Evolutionary conservation across 2,797 vertebrate species (phyloP).

Genomic region (Tangara arthus): DNA sequence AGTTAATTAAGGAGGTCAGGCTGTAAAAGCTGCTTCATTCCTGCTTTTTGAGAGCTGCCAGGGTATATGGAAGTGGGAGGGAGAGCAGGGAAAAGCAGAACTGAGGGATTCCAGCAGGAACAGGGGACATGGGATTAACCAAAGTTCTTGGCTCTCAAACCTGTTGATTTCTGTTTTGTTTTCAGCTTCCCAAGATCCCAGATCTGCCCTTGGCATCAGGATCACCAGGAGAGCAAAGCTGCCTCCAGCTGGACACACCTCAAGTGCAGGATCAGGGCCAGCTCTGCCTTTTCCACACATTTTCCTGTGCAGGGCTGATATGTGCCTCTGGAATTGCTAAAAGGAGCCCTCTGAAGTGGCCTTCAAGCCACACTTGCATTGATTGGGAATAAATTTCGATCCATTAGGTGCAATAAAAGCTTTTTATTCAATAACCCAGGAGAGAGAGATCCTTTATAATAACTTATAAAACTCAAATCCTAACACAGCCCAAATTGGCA

Average conservation of each 20-base stretch:
- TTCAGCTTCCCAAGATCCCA: neutral
- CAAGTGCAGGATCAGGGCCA: neutral
- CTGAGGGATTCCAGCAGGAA: neutral
- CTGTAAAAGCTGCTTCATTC: slow-evolving; percentile 26
- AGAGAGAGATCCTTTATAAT: neutral
- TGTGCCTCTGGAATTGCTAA: neutral
- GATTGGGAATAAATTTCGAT: neutral
- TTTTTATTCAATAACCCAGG: neutral
- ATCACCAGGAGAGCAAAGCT: neutral
- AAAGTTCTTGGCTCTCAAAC: neutral
- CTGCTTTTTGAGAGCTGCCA: neutral
- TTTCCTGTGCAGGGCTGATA: neutral
- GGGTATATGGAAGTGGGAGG: neutral
- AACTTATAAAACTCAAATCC: neutral
- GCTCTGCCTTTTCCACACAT: neutral
- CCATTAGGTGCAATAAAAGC: neutral
- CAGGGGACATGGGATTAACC: neutral
- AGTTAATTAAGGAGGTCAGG: slow-evolving; percentile 46
- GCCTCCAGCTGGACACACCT: neutral
- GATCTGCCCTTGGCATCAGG: neutral
- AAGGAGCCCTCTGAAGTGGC: neutral
- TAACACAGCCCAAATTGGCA: neutral
- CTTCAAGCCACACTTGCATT: neutral
- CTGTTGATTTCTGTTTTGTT: neutral
- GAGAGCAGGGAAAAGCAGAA: neutral